A percentile compares a stretch with the other conserved stretches of the same genome.
Evolutionary conservation across 2,797 vertebrate species (phyloP).

Genomic region (Anguilla anguilla): DNA sequence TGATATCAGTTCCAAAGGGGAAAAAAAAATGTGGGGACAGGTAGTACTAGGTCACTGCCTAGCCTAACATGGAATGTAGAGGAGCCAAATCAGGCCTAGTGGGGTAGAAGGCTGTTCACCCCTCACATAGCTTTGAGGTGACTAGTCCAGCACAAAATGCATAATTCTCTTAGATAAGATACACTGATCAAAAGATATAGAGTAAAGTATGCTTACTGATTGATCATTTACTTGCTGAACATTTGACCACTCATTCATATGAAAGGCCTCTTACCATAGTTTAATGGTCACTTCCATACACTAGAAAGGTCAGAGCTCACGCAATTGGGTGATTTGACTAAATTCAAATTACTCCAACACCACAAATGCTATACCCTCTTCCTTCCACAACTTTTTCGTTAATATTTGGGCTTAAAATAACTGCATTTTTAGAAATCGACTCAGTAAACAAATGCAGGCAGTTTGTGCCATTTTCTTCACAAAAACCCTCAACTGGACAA

Average conservation of each 20-base stretch:
- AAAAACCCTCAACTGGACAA: no score
- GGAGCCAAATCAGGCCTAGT: slow-evolving; percentile 34
- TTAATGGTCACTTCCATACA: neutral
- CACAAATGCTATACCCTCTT: no score
- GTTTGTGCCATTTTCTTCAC: no score
- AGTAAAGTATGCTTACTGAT: neutral
- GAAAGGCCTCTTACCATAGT: neutral
- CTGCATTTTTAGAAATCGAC: no score
- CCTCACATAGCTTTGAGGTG: slow-evolving; percentile 26
- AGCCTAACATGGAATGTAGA: neutral
- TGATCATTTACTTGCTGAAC: neutral
- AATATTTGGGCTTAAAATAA: no score
- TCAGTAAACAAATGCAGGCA: no score
- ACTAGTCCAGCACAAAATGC: slow-evolving; percentile 28
- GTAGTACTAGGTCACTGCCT: slow-evolving; percentile 2
- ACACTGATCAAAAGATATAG: slow-evolving; percentile 18
- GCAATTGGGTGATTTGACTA: no score
- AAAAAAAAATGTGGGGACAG: slow-evolving; percentile 29
- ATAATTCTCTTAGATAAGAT: slow-evolving; percentile 3
- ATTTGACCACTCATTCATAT: neutral
- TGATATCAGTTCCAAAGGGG: slow-evolving; percentile 44
- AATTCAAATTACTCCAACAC: no score
- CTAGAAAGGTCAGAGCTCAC: no score
- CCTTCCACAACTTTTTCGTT: no score
- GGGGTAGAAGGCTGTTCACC: slow-evolving; percentile 28